Evolutionary conservation across 30 jellyfish, hydroid and myxozoan genomes (phyloP).

Genomic region (Morbakka virulenta): DNA sequence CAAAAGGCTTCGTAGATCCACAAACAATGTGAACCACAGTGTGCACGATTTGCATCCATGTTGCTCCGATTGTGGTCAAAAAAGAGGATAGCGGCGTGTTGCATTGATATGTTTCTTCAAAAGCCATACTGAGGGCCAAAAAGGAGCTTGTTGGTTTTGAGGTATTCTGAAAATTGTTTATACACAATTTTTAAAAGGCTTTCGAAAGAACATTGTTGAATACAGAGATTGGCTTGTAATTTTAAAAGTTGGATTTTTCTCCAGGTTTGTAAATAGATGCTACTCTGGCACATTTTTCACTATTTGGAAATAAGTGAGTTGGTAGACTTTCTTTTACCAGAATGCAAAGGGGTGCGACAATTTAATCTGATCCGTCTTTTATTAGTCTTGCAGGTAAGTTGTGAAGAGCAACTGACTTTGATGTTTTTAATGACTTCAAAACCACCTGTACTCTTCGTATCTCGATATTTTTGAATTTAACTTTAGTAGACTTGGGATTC

Average conservation of each 20-base stretch:
- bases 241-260: too few species aligned
- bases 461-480: too few species aligned
- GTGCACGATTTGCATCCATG: constrained; percentile 16
- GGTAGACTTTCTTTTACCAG: constrained; percentile 26
- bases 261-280: constrained; percentile 23
- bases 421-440: constrained; percentile 21
- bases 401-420: constrained; percentile 20
- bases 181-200: too few species aligned
- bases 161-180: constrained; percentile 32
- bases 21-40: constrained; percentile 4
- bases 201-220: too few species aligned
- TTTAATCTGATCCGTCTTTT: constrained; percentile 42
- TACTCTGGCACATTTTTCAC: too few species aligned
- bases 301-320: constrained; percentile 18
- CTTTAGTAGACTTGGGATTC: constrained; percentile 36
- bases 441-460: constrained; percentile 3
- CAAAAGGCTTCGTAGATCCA: too few species aligned
- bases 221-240: too few species aligned
- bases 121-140: constrained; percentile 25
- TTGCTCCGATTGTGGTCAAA: constrained; percentile 6
- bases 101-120: constrained; percentile 34
- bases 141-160: constrained; percentile 29
- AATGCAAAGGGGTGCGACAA: constrained; percentile 44
- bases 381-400: constrained; percentile 37
- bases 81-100: constrained; percentile 36